phyloP scores from a whole-genome alignment of 2,113 vertebrate species.

The Psittacara wagleri region DNA sequence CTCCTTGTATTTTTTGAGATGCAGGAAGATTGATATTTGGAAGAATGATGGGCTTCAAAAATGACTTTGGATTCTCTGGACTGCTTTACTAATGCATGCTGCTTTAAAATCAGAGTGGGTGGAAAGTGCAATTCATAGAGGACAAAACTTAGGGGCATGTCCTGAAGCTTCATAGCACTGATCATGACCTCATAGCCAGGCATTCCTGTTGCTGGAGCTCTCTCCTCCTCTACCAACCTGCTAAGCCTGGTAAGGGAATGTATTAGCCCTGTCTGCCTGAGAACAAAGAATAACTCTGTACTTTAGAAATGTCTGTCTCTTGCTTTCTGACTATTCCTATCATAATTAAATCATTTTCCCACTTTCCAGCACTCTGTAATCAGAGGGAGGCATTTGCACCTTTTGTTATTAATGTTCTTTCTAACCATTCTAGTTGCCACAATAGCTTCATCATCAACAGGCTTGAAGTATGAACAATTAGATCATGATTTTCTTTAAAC shows the following conservation, averaged over 20 bases:
- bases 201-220: background rate
- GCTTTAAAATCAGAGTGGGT: background rate
- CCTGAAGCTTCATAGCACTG: background rate
- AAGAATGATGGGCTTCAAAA: background rate
- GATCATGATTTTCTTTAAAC: conserved; percentile 14
- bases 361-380: background rate
- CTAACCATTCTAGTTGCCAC: background rate
- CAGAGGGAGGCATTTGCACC: background rate
- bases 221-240: background rate
- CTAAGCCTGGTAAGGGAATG: background rate
- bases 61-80: background rate
- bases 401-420: background rate
- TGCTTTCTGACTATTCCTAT: background rate
- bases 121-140: background rate
- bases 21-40: background rate
- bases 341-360: background rate
- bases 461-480: conserved; percentile 24
- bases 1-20: background rate
- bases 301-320: background rate
- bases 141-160: background rate
- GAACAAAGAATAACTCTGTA: background rate
- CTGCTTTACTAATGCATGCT: background rate
- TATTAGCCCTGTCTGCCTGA: background rate
- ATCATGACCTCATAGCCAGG: background rate
- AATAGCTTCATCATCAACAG: background rate